Conservation (phyloP, 2,113 vertebrate species). For the Dendrocopos noguchii region DNA sequence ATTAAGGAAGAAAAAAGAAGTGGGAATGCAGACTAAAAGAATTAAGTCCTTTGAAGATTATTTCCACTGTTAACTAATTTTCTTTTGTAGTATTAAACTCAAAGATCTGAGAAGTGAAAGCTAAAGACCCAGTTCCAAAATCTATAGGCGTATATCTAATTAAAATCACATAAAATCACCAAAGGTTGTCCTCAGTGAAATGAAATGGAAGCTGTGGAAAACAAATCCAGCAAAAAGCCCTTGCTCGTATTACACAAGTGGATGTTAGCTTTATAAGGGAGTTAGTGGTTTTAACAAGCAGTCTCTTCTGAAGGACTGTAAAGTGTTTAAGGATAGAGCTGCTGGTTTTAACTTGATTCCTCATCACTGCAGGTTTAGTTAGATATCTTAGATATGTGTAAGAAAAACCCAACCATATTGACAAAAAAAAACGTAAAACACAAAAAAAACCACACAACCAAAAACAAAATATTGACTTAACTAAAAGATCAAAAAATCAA, state of each 20-base stretch:
- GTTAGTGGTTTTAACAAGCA: background rate
- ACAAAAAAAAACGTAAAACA: too few relatives aligned
- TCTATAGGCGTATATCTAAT: background rate
- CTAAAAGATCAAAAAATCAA: constrained; percentile 25
- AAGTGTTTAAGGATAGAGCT: background rate
- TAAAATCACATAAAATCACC: background rate
- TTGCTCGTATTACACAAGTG: background rate
- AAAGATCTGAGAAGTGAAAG: constrained; percentile 15
- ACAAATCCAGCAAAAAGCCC: background rate
- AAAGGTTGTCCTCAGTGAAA: background rate
- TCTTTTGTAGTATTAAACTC: background rate
- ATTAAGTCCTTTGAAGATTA: constrained; percentile 26
- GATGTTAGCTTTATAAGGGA: background rate
- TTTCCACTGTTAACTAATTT: constrained; percentile 4
- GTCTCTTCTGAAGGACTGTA: background rate
- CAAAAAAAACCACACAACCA: too few relatives aligned
- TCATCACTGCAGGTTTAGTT: constrained; percentile 1
- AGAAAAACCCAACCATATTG: constrained; percentile 6
- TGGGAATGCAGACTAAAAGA: background rate
- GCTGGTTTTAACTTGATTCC: constrained; percentile 23
- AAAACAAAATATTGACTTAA: constrained; percentile 3
- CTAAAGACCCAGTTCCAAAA: background rate
- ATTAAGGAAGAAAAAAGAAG: background rate
- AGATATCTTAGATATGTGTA: background rate
- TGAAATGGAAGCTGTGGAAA: background rate